Percentiles rank a stretch among this genome's conserved stretches.
Evolutionary conservation across 1,140 invertebrate genomes (phyloP).

Genomic region (Nasonia vitripennis): DNA sequence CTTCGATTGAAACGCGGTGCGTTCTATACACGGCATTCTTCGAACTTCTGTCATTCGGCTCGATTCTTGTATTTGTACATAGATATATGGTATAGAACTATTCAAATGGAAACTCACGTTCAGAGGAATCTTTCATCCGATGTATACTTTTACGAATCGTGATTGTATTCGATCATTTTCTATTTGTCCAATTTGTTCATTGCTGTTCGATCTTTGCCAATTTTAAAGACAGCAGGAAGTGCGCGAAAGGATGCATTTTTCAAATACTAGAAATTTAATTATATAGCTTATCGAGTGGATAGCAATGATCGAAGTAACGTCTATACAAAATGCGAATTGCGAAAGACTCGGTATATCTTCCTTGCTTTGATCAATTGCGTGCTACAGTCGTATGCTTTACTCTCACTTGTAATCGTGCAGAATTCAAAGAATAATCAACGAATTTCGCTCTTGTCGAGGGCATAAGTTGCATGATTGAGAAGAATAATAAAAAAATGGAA

Average conservation of each 20-base stretch:
- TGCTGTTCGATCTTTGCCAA: not conserved
- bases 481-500: conserved; percentile 40
- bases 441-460: conserved; percentile 50
- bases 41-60: conserved; percentile 37
- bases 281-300: not conserved
- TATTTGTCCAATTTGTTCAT: conserved; percentile 2
- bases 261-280: too few relatives aligned
- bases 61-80: conserved; percentile 31
- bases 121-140: not conserved
- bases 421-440: conserved; percentile 49
- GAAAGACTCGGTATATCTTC: not conserved
- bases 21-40: not conserved
- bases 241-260: too few relatives aligned
- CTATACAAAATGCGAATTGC: not conserved
- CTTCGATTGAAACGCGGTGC: not conserved
- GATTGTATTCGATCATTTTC: not conserved
- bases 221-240: not conserved
- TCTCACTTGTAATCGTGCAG: not conserved
- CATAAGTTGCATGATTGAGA: conserved; percentile 50
- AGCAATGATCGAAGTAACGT: not conserved
- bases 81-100: not conserved
- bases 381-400: conserved; percentile 11
- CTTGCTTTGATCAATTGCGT: not conserved
- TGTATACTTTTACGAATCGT: not conserved
- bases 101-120: not conserved